Percentiles rank a stretch among this genome's conserved stretches.
These are phyloP conservation scores for Nomada ruficornis DNA, from an alignment of 2,888 invertebrate species.

Conservation along the genomic window DNA sequence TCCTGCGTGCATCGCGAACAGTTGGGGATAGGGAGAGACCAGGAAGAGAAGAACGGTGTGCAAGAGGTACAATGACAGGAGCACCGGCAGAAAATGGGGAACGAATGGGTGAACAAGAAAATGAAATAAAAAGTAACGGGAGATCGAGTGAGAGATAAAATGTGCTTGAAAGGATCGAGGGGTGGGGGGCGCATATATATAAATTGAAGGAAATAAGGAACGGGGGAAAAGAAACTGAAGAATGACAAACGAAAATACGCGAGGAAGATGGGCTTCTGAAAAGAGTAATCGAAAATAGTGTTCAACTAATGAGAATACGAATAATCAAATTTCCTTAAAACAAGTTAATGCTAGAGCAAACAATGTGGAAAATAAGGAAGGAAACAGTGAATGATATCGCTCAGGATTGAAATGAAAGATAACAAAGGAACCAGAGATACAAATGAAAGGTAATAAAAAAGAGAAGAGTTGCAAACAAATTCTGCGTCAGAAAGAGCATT, in stretches of 20 bases:
- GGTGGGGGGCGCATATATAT: background rate
- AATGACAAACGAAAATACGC: too few species aligned
- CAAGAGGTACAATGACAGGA: slow-evolving; percentile 25
- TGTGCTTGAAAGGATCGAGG: background rate
- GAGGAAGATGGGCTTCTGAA: too few species aligned
- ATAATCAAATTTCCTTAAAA: too few species aligned
- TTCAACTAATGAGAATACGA: too few species aligned
- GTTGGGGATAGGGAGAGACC: slow-evolving; percentile 30
- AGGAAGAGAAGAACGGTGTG: slow-evolving; percentile 22
- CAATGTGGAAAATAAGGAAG: too few species aligned
- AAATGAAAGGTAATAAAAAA: too few species aligned
- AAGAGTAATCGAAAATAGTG: too few species aligned
- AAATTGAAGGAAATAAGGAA: background rate
- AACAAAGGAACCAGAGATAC: background rate
- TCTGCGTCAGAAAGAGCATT: too few species aligned
- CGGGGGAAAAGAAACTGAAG: background rate
- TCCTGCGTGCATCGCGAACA: slow-evolving; percentile 18
- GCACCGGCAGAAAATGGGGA: slow-evolving; percentile 21
- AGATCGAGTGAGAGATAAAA: slow-evolving; percentile 3
- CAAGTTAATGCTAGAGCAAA: too few species aligned
- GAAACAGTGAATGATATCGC: background rate
- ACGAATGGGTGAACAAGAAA: slow-evolving; percentile 13
- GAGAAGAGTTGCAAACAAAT: too few species aligned
- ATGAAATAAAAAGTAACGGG: slow-evolving; percentile 27
- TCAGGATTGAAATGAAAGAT: too few species aligned